Base-by-base conservation (phyloP, 2,888 invertebrate genomes). In the Trileptium ribeirensis region DNA sequence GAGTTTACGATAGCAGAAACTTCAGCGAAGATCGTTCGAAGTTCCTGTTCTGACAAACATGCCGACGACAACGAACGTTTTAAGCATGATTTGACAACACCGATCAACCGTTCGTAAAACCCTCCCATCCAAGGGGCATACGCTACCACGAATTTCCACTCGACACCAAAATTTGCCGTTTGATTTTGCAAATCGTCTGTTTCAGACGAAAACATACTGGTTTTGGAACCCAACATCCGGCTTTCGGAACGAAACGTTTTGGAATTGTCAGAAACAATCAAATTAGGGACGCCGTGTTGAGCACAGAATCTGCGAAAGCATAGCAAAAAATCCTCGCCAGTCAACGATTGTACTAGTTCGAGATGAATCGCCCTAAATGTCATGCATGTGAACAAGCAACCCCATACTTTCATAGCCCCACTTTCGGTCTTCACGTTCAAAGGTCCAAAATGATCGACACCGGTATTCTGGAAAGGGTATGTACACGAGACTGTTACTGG, bases 381-480 rank as follows among this genome's bases (percentile, higher is more conserved):
- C 36, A 24, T 24, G 38, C 77, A 75, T 38, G 77, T 75, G 34
- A 75, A 34, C 24, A 75, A 36, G 38, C 31, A 36, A n/a, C n/a
- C 34, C 77, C 77, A 75, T 24, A 75, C 77, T 31, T 75, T 75
- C 8, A 3, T 39, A 3, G 37, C 3, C 36, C 38, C 37, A n/a
- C 37, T 38, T 34, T 34, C 77, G 38, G 34, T 24, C 31, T 38
- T 24, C 34, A 75, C 77, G 33, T 75, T 31, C 34, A 75, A 36
- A 34, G 77, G 77, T 29, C 77, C 77, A 75, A 34, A 24, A 34
- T 34, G n/a, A 79, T 79, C 79, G 19, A 79, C n/a, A 19, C 79
- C 79, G 24, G 67, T 74, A 67, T 34, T 24, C 31, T 34, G 31
- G 37, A 75, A 75, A 34, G 77, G 77, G 24, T n/a, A 24, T 24